Evolutionary conservation across 2,888 invertebrate species (phyloP).

Genomic region (Eupelmus urozonus): DNA sequence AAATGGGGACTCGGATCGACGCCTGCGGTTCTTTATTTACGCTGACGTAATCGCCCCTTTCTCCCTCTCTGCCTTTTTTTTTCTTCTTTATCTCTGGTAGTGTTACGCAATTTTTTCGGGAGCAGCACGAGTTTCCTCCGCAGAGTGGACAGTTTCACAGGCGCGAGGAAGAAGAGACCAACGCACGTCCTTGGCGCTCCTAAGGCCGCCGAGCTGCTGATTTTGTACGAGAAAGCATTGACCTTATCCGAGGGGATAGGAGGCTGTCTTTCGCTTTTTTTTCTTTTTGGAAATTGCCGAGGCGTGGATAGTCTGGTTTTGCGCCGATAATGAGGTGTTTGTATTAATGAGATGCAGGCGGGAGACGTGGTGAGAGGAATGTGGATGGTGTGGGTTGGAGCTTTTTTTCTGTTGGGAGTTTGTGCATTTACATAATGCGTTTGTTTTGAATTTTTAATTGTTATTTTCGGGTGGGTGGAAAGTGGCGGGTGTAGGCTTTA

Average conservation of each 20-base stretch:
- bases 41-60: constrained; percentile 69
- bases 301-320: too few species aligned
- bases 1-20: constrained; percentile 26
- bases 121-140: background rate
- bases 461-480: too few species aligned
- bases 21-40: constrained; percentile 68
- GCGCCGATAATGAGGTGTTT: too few species aligned
- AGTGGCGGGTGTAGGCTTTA: too few species aligned
- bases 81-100: background rate
- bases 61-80: constrained; percentile 8
- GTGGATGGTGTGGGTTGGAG: too few species aligned
- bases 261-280: background rate
- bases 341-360: too few species aligned
- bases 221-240: constrained; percentile 36
- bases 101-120: constrained; percentile 12
- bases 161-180: constrained; percentile 36
- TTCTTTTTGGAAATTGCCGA: too few species aligned
- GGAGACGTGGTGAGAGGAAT: too few species aligned
- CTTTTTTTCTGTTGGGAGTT: too few species aligned
- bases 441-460: too few species aligned
- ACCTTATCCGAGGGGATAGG: constrained; percentile 24
- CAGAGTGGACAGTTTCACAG: constrained; percentile 61
- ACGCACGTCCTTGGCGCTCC: constrained; percentile 60
- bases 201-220: constrained; percentile 18
- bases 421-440: too few species aligned